Percentiles rank a stretch among this genome's conserved stretches.
phyloP scores from a whole-genome alignment of 2,888 invertebrate species.

The Metalampra italica region DNA sequence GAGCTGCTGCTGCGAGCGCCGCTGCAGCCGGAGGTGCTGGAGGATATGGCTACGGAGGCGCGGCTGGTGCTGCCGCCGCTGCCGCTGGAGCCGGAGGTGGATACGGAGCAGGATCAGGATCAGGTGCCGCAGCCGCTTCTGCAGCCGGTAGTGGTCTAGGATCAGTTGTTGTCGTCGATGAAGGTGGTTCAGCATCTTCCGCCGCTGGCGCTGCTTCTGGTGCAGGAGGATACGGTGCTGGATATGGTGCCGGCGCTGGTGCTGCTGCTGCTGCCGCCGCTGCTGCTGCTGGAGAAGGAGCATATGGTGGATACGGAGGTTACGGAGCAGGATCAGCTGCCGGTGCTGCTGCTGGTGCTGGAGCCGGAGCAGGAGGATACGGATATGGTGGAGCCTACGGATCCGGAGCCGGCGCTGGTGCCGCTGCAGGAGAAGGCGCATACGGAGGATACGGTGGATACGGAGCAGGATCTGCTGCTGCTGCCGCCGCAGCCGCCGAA shows the following conservation, averaged over 20 bases:
- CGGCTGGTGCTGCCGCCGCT: background rate
- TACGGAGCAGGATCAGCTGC: background rate
- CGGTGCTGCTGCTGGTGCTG: background rate
- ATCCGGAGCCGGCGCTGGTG: background rate
- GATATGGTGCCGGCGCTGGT: background rate
- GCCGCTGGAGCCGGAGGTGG: constrained; percentile 5
- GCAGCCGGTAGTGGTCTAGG: background rate
- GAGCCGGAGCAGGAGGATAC: background rate
- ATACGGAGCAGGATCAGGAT: background rate
- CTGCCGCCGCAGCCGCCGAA: background rate
- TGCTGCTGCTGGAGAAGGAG: background rate
- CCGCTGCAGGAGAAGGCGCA: constrained; percentile 2
- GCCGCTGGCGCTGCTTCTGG: background rate
- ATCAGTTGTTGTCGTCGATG: no score
- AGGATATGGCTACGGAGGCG: constrained; percentile 1
- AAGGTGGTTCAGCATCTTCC: background rate
- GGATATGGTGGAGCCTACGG: background rate
- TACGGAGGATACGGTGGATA: background rate
- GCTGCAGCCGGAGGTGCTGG: constrained; percentile 2
- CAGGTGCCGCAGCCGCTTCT: background rate
- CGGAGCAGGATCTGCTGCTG: background rate
- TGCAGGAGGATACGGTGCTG: background rate
- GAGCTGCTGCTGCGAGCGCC: background rate
- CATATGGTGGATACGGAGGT: constrained; percentile 1
- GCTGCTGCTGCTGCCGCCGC: background rate